Percentiles rank a stretch among this genome's conserved stretches.
These are phyloP conservation scores for Ceriagrion tenellum DNA, from an alignment of 2,888 invertebrate species.

Conservation along the genomic window DNA sequence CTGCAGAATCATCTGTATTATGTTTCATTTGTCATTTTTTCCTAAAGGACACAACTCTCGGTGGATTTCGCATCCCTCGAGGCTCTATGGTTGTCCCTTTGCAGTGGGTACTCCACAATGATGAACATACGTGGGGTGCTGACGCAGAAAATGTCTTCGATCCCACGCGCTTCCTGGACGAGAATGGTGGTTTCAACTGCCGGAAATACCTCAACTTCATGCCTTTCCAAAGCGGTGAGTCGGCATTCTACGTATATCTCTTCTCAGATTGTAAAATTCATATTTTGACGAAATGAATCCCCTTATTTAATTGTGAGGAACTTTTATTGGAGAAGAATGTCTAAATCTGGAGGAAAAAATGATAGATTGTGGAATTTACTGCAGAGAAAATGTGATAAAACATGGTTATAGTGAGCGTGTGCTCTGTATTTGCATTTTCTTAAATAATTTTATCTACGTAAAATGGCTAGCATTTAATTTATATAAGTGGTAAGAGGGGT, in stretches of 20 bases:
- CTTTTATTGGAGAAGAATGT: too few species aligned
- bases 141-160: conserved; percentile 82
- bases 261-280: too few species aligned
- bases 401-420: too few species aligned
- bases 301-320: too few species aligned
- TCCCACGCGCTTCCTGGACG: conserved; percentile 85
- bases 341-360: too few species aligned
- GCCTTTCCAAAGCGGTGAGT: conserved; percentile 89
- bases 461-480: too few species aligned
- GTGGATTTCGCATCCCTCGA: conserved; percentile 84
- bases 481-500: too few species aligned
- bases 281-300: too few species aligned
- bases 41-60: conserved; percentile 81
- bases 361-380: too few species aligned
- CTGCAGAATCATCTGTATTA: background rate
- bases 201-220: conserved; percentile 86
- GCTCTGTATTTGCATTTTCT: too few species aligned
- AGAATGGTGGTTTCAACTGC: conserved; percentile 81
- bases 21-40: background rate
- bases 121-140: conserved; percentile 83
- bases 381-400: too few species aligned
- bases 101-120: conserved; percentile 90
- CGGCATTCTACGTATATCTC: background rate
- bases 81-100: conserved; percentile 88
- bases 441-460: too few species aligned